phyloP scores from a whole-genome alignment of 1,140 invertebrate species.

The Drosophila virilis region DNA sequence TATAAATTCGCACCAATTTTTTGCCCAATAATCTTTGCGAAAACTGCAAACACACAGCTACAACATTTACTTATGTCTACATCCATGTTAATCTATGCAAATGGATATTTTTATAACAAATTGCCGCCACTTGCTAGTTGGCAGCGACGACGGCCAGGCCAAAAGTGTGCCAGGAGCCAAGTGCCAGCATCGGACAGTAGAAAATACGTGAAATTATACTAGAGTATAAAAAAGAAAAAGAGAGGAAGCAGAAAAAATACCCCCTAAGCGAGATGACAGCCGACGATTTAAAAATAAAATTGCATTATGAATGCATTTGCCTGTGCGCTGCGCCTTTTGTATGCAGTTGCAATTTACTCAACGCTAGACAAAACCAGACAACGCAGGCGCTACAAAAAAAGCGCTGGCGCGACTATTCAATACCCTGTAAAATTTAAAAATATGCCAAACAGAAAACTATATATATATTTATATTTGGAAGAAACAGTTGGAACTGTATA shows the following conservation, averaged over 20 bases:
- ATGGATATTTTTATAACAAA: slow-evolving; percentile 73
- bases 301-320: slow-evolving; percentile 74
- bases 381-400: background rate
- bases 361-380: slow-evolving; percentile 16
- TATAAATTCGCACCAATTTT: slow-evolving; percentile 47
- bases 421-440: background rate
- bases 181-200: slow-evolving; percentile 2
- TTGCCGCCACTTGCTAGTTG: slow-evolving; percentile 68
- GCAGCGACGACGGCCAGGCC: background rate
- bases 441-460: background rate
- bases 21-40: slow-evolving; percentile 16
- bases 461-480: too few relatives aligned
- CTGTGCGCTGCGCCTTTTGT: slow-evolving; percentile 24
- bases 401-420: background rate
- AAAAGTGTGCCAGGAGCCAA: slow-evolving; percentile 71
- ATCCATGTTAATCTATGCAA: slow-evolving; percentile 41
- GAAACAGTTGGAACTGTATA: too few relatives aligned
- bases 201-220: too few relatives aligned
- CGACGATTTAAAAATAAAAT: slow-evolving; percentile 78
- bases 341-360: slow-evolving; percentile 54
- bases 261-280: slow-evolving; percentile 44
- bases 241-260: slow-evolving; percentile 5
- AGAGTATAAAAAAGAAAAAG: background rate
- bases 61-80: slow-evolving; percentile 11
- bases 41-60: slow-evolving; percentile 1